These are phyloP conservation scores for Yponomeuta sedellus DNA, from an alignment of 2,888 invertebrate genomes.

Conservation along the genomic window DNA sequence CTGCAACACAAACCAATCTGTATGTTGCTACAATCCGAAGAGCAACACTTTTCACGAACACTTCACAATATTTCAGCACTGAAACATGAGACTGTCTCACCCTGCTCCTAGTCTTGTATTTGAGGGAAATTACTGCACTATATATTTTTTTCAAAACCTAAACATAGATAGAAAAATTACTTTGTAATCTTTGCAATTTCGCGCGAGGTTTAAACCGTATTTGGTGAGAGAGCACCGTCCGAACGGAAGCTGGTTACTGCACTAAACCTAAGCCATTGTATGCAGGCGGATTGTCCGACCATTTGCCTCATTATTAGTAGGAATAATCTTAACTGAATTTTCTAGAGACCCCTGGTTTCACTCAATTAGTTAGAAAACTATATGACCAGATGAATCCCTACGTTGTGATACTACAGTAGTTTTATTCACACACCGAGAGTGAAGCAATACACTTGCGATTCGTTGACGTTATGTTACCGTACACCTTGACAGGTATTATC, in stretches of 20 bases:
- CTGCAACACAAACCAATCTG: too few species aligned
- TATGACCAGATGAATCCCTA: background rate
- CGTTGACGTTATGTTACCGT: background rate
- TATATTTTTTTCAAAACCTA: too few species aligned
- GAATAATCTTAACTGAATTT: background rate
- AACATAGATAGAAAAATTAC: too few species aligned
- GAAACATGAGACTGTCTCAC: background rate
- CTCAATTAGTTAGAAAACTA: constrained; percentile 38
- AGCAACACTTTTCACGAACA: background rate
- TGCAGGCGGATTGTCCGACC: constrained; percentile 70
- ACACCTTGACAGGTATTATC: background rate
- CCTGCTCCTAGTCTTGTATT: too few species aligned
- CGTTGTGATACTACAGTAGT: background rate
- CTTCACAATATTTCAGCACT: background rate
- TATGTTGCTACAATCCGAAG: too few species aligned
- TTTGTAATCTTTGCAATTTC: background rate
- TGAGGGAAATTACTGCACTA: too few species aligned
- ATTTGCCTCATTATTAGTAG: constrained; percentile 63
- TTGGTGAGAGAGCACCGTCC: background rate
- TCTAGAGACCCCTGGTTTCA: constrained; percentile 29
- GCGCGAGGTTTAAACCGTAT: background rate
- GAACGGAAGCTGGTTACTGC: constrained; percentile 63
- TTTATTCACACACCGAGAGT: background rate
- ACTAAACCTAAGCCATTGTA: constrained; percentile 73
- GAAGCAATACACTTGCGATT: background rate